phyloP scores from a whole-genome alignment of 2,888 invertebrate genomes.

The Syritta pipiens region DNA sequence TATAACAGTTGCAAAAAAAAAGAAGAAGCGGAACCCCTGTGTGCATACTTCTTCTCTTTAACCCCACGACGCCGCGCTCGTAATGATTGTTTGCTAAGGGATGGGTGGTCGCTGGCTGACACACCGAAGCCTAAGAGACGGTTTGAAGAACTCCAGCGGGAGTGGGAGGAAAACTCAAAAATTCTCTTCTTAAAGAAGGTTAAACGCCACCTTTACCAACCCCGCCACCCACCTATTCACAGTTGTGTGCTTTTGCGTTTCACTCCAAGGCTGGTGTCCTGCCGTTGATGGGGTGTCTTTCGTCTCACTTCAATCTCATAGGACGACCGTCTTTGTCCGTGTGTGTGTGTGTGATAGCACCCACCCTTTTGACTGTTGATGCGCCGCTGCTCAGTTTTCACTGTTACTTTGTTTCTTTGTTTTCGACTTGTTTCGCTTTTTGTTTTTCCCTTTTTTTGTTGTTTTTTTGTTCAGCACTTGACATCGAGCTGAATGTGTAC shows the following conservation, averaged over 20 bases:
- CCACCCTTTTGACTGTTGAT: constrained; percentile 35
- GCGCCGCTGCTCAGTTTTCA: constrained; percentile 57
- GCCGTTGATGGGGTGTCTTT: constrained; percentile 57
- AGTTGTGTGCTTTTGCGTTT: constrained; percentile 14
- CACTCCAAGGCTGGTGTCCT: not conserved
- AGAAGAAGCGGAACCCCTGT: constrained; percentile 35
- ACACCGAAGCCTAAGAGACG: constrained; percentile 7
- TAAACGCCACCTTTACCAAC: constrained; percentile 54
- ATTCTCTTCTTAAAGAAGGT: constrained; percentile 46
- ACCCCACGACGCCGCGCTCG: constrained; percentile 5
- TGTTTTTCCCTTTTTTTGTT: constrained; percentile 8
- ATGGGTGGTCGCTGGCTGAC: too few relatives aligned
- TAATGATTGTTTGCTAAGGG: constrained; percentile 61
- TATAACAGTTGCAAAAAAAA: constrained; percentile 59
- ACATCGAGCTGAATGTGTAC: constrained; percentile 22
- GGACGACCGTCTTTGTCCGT: constrained; percentile 35
- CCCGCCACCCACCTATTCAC: constrained; percentile 32
- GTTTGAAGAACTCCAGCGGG: not conserved
- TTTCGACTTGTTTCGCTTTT: constrained; percentile 22
- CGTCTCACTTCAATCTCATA: constrained; percentile 66
- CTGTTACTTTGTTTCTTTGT: constrained; percentile 53
- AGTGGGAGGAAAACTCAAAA: constrained; percentile 39
- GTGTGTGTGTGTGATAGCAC: constrained; percentile 15
- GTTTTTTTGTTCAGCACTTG: constrained; percentile 17
- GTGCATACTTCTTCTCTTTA: constrained; percentile 34